phyloP scores from a whole-genome alignment of 2,113 vertebrate species.

The Mus pahari region DNA sequence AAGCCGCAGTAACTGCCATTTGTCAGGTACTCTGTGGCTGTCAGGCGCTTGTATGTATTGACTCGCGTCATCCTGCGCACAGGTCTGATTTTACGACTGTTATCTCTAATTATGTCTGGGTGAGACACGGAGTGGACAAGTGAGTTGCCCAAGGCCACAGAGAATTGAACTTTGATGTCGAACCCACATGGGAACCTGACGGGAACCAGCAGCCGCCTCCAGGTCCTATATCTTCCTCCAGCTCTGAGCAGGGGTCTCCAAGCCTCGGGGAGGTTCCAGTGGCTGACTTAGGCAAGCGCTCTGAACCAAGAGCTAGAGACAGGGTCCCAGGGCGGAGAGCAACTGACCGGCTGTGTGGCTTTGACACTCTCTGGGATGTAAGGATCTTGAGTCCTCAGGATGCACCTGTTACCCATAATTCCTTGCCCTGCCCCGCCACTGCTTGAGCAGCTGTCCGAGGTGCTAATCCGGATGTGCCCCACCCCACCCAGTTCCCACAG shows the following conservation, averaged over 20 bases:
- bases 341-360: neutral
- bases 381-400: neutral
- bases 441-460: slow-evolving; percentile 64
- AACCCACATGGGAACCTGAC: neutral
- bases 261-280: neutral
- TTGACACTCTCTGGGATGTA: neutral
- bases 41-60: neutral
- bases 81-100: neutral
- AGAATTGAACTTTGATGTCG: neutral
- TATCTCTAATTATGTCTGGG: neutral
- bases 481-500: neutral
- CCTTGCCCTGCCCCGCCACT: neutral
- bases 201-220: neutral
- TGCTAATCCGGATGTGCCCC: neutral
- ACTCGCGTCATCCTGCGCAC: neutral
- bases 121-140: neutral
- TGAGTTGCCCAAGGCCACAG: neutral
- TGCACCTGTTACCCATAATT: neutral
- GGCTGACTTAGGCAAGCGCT: neutral
- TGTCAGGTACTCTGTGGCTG: neutral
- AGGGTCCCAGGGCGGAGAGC: neutral
- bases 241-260: neutral
- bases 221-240: neutral
- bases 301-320: neutral
- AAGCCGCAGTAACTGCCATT: too few species aligned